phyloP scores from a whole-genome alignment of 2,888 invertebrate species.

The Erannis defoliaria region DNA sequence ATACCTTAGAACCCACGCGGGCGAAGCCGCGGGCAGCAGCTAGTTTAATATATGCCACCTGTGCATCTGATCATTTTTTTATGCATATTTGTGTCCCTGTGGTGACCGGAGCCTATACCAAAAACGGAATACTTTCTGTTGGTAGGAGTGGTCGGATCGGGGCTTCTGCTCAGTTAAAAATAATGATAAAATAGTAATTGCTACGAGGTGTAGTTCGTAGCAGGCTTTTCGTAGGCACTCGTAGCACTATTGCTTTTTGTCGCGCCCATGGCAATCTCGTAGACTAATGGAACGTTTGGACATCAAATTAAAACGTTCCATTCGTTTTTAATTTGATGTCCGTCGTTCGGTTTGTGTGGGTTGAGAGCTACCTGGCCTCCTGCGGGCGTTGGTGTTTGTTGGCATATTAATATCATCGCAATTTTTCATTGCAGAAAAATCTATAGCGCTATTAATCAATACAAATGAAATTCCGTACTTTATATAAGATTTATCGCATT shows the following conservation, averaged over 20 bases:
- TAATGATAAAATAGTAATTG: conserved; percentile 3
- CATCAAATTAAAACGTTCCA: too few relatives aligned
- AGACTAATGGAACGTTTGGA: conserved; percentile 9
- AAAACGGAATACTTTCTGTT: too few relatives aligned
- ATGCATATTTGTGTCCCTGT: too few relatives aligned
- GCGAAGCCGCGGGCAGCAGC: too few relatives aligned
- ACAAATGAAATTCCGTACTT: not conserved
- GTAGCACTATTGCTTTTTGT: conserved; percentile 3
- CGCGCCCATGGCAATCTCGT: conserved; percentile 10
- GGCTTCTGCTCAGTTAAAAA: too few relatives aligned
- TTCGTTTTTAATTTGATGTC: conserved; percentile 5
- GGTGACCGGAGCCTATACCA: too few relatives aligned
- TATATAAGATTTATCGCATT: not conserved
- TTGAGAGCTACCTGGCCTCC: not conserved
- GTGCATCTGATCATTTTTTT: too few relatives aligned
- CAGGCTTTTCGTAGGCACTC: conserved; percentile 10
- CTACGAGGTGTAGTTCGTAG: conserved; percentile 2
- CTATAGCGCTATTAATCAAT: not conserved
- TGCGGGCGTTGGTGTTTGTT: not conserved
- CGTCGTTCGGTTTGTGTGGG: not conserved
- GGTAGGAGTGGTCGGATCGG: too few relatives aligned
- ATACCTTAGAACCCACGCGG: too few relatives aligned
- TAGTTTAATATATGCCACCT: too few relatives aligned
- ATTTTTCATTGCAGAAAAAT: not conserved
- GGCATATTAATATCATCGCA: not conserved